phyloP scores from a whole-genome alignment of 2,888 invertebrate genomes.

The Cerastoderma edule region DNA sequence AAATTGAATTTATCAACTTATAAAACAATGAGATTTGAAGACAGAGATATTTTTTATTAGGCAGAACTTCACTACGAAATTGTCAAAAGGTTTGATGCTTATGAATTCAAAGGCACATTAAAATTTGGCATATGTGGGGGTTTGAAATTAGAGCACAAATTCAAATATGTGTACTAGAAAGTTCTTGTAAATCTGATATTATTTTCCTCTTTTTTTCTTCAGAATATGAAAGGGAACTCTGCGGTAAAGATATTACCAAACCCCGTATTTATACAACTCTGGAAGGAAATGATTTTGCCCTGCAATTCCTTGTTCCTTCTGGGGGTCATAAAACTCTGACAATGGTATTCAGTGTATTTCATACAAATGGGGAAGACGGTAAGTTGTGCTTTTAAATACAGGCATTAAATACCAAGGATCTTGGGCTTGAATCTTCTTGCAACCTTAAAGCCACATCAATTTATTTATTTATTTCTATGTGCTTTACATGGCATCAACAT shows the following conservation, averaged over 20 bases:
- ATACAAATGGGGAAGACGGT: conserved; percentile 1
- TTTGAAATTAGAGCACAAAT: no score
- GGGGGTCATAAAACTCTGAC: neutral
- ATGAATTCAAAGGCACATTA: no score
- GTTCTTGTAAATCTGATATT: neutral
- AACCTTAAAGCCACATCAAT: neutral
- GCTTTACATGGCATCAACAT: neutral
- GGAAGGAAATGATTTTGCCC: neutral
- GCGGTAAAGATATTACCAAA: neutral
- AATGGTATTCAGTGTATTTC: conserved; percentile 9
- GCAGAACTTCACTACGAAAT: no score
- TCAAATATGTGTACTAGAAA: no score
- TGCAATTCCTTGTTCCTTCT: neutral
- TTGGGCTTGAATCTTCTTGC: neutral
- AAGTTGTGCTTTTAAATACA: neutral
- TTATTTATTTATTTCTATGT: neutral
- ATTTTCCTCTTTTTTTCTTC: neutral
- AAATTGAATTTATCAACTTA: no score
- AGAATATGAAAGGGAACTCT: neutral
- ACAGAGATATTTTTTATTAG: no score
- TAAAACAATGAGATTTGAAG: no score
- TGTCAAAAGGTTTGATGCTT: no score
- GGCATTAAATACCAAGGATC: neutral
- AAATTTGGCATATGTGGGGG: no score
- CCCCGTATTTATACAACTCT: neutral